phyloP scores from a whole-genome alignment of 2,797 vertebrate species.

The Poeciliopsis presidionis region DNA sequence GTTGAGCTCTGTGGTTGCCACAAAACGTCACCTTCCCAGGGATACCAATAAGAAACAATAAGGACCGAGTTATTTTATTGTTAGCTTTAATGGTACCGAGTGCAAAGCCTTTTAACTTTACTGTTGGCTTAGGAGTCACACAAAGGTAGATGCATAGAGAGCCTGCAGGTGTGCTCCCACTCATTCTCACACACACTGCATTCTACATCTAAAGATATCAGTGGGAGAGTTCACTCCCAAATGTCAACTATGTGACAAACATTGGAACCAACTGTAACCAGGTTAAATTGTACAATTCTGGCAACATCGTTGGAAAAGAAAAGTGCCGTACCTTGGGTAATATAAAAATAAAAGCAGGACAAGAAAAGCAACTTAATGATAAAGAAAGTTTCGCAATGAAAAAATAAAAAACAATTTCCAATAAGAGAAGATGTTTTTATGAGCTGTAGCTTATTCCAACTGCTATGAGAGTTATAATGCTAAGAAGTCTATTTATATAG shows the following conservation, averaged over 20 bases:
- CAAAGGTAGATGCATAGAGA: slow-evolving; percentile 46
- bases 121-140: slow-evolving; percentile 73
- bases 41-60: slow-evolving; percentile 62
- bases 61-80: slow-evolving; percentile 49
- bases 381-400: slow-evolving; percentile 15
- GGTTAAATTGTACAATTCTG: slow-evolving; percentile 47
- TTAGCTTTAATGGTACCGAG: slow-evolving; percentile 70
- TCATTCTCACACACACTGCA: slow-evolving; percentile 17
- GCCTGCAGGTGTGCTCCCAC: slow-evolving; percentile 44
- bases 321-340: slow-evolving; percentile 15
- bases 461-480: no score
- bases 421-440: no score
- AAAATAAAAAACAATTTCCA: slow-evolving; percentile 9
- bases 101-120: slow-evolving; percentile 71
- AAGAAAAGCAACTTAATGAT: slow-evolving; percentile 9
- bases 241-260: slow-evolving; percentile 79
- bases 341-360: slow-evolving; percentile 11
- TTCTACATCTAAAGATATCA: slow-evolving; percentile 62
- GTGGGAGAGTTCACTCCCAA: slow-evolving; percentile 65
- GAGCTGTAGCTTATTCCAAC: no score
- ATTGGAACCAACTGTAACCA: slow-evolving; percentile 65
- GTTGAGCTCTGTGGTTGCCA: slow-evolving; percentile 24
- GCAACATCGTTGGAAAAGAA: slow-evolving; percentile 12
- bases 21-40: slow-evolving; percentile 67
- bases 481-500: no score